These are phyloP conservation scores for Panopea generosa DNA, from an alignment of 2,888 invertebrate genomes.

Conservation along the genomic window DNA sequence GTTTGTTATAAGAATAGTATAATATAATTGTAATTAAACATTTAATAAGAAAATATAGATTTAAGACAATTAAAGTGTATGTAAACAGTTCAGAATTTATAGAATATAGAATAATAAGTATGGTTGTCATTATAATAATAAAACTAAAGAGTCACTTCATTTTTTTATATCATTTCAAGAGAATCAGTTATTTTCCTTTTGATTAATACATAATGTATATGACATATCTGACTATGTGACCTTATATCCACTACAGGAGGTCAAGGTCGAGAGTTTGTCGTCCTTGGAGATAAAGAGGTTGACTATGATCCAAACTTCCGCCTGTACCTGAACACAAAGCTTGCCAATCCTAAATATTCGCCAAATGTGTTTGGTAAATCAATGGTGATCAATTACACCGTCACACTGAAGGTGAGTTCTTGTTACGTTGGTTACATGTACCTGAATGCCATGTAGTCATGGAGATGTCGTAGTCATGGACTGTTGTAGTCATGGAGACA, in stretches of 20 bases:
- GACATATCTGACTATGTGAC: no score
- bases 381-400: conserved; percentile 95
- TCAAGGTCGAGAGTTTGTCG: conserved; percentile 92
- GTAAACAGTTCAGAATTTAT: no score
- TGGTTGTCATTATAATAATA: no score
- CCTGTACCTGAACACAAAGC: conserved; percentile 95
- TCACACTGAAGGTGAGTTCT: conserved; percentile 90
- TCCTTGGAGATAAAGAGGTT: conserved; percentile 94
- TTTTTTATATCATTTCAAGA: no score
- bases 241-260: conserved; percentile 85
- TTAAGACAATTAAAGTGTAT: no score
- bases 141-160: no score
- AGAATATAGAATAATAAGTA: no score
- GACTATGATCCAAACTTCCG: conserved; percentile 95
- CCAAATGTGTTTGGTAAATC: conserved; percentile 95
- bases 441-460: neutral
- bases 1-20: no score
- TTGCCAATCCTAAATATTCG: conserved; percentile 94
- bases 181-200: no score
- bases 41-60: no score
- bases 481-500: neutral
- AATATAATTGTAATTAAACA: no score
- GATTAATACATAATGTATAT: no score
- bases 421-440: neutral
- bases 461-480: neutral